Base-by-base conservation (phyloP, 1,140 invertebrate genomes). In the Nixonia krombeini region DNA sequence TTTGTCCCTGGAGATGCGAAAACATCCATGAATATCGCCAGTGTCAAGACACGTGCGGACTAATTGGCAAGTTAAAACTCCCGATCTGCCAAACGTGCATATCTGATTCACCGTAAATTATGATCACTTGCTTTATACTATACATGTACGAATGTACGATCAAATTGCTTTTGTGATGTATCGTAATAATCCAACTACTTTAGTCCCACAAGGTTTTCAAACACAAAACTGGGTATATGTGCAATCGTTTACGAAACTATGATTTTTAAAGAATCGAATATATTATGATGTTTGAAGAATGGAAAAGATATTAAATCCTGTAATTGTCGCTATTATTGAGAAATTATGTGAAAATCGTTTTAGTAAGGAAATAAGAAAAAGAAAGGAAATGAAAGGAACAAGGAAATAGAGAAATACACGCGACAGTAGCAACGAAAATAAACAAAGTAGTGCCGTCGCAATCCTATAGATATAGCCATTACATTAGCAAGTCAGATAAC, bases 401-500 rank as follows among this genome's bases (percentile, higher is more conserved):
- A 23, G 25, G n/a, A 18, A 63, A 55, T 35, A 42, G 26, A 55
- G 35, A 52, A 55, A 72, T 58, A 65, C 63, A 57, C 62, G 57
- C 44, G 64, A 62, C 40, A 40, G 45, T 45, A 18, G 40, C 41
- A 49, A 45, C 26, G 46, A 53, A 58, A 70, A 72, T 74, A 74
- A 75, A 72, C 74, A 70, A 35, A 73, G 45, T 50, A 44, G 50
- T 61, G 55, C 64, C 61, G 42, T 51, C 44, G 47, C 69, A 76
- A 76, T 74, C 70, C 68, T 63, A 33, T 37, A 65, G 69, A 72
- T 78, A 78, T 78, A 68, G 63, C 50, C 47, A 41, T 49, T 73
- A 56, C 57, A 80, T 79, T 79, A 79, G 75, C 74, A 78, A 77
- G 76, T 78, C 76, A 78, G 71, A 80, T 78, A 75, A 68, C 56